These are phyloP conservation scores for Turritopsis dohrnii DNA, from an alignment of 30 jellyfish, hydroid and myxozoan species.

Conservation along the genomic window DNA sequence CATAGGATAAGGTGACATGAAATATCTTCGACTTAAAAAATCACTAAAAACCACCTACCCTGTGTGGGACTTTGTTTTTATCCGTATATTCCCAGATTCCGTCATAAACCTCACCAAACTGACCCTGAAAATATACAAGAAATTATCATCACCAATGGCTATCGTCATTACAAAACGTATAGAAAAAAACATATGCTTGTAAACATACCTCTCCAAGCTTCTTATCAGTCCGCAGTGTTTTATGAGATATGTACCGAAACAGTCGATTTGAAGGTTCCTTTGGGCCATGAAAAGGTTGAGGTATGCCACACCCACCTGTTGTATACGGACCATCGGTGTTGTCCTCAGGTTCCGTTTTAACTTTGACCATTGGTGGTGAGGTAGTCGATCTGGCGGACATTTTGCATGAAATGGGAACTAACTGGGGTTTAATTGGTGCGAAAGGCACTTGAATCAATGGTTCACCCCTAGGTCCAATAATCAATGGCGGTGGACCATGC, in stretches of 20 bases:
- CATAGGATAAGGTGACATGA: neutral
- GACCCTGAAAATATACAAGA: constrained; percentile 17
- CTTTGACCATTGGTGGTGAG: neutral
- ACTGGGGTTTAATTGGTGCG: neutral
- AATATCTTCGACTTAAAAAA: neutral
- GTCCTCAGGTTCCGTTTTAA: constrained; percentile 5
- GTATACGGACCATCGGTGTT: neutral
- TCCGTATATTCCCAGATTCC: constrained; percentile 34
- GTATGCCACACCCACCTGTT: neutral
- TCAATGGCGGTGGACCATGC: neutral
- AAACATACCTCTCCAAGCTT: constrained; percentile 22
- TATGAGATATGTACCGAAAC: constrained; percentile 27
- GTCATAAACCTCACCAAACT: constrained; percentile 37
- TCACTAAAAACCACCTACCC: constrained; percentile 10
- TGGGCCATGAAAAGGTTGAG: neutral
- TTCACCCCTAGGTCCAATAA: neutral
- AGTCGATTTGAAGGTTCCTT: neutral
- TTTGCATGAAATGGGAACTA: neutral
- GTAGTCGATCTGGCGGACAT: neutral
- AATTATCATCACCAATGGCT: neutral
- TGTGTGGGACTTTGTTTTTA: constrained; percentile 18
- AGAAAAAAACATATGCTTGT: neutral
- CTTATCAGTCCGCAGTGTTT: constrained; percentile 7
- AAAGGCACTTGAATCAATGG: neutral
- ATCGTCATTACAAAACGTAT: neutral